Percentiles rank a stretch among this genome's conserved stretches.
Evolutionary conservation across 2,888 invertebrate species (phyloP).

Genomic region (Phragmatobia fuliginosa): DNA sequence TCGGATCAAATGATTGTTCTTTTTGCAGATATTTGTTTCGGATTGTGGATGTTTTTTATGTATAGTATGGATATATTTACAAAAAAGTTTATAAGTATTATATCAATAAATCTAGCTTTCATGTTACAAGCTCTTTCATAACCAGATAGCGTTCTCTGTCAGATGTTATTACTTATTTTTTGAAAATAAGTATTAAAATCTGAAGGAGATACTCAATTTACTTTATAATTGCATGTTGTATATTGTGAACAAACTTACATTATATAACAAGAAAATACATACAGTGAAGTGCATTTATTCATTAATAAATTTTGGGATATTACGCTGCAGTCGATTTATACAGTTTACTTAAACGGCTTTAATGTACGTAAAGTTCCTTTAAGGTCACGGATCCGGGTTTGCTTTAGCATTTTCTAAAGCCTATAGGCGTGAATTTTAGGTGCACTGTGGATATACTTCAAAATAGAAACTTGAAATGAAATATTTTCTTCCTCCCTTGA

Average conservation of each 20-base stretch:
- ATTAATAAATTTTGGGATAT: background rate
- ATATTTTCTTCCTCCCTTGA: slow-evolving; percentile 5
- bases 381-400: background rate
- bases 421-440: background rate
- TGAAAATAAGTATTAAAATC: too few relatives aligned
- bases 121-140: too few relatives aligned
- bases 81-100: too few relatives aligned
- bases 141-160: too few relatives aligned
- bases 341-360: background rate
- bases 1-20: too few relatives aligned
- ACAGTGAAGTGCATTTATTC: background rate
- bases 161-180: too few relatives aligned
- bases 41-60: too few relatives aligned
- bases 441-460: slow-evolving; percentile 6
- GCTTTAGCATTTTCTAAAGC: background rate
- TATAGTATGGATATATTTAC: too few relatives aligned
- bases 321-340: background rate
- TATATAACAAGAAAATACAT: background rate
- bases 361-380: background rate
- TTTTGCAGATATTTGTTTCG: too few relatives aligned
- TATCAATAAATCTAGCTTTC: too few relatives aligned
- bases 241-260: background rate
- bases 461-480: slow-evolving; percentile 3
- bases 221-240: background rate
- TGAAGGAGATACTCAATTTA: background rate